A percentile compares a stretch with the other conserved stretches of the same genome.
These are phyloP conservation scores for Microtus oregoni DNA, from an alignment of 2,113 vertebrate species.

Conservation along the genomic window DNA sequence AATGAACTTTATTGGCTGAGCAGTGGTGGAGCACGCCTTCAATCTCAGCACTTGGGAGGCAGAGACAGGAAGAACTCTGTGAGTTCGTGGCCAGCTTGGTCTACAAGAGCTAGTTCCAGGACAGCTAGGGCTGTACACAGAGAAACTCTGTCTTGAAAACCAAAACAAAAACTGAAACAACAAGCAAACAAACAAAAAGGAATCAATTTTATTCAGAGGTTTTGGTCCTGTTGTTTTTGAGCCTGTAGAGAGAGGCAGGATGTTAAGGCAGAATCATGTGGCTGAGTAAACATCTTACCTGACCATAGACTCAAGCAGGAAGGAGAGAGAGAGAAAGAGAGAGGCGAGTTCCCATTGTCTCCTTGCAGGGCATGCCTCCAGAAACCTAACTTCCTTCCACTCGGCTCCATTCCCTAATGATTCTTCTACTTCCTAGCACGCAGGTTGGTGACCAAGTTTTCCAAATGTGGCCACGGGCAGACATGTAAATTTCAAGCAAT, in stretches of 20 bases:
- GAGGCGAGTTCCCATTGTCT: not conserved
- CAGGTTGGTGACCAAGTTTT: not conserved
- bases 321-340: not conserved
- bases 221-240: not conserved
- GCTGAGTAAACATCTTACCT: not conserved
- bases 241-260: not conserved
- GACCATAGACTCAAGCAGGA: not conserved
- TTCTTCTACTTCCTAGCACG: not conserved
- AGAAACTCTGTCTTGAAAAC: too few relatives aligned
- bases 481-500: not conserved
- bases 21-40: too few relatives aligned
- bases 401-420: not conserved
- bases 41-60: too few relatives aligned
- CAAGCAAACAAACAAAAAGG: not conserved
- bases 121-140: too few relatives aligned
- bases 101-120: too few relatives aligned
- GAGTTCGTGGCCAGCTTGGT: too few relatives aligned
- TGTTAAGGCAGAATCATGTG: not conserved
- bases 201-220: not conserved
- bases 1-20: too few relatives aligned
- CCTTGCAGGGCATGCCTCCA: not conserved
- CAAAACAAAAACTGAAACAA: too few relatives aligned
- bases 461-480: not conserved
- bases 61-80: too few relatives aligned
- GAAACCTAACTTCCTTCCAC: not conserved